A percentile compares a stretch with the other conserved stretches of the same genome.
Evolutionary conservation across 2,888 invertebrate genomes (phyloP).

Genomic region (Pelosia muscerda): DNA sequence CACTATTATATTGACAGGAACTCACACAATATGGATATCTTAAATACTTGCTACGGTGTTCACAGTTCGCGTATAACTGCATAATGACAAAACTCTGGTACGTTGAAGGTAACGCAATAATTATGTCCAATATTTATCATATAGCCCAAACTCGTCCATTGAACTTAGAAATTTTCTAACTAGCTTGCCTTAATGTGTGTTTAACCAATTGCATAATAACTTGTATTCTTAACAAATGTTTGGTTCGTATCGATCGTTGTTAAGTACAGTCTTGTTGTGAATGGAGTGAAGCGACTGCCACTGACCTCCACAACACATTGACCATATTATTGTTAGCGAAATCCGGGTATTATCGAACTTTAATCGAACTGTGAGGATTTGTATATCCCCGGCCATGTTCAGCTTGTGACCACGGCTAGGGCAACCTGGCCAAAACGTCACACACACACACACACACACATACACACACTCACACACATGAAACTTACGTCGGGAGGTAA

Average conservation of each 20-base stretch:
- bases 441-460: too few species aligned
- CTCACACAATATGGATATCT: neutral
- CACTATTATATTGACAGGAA: neutral
- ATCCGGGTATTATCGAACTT: too few species aligned
- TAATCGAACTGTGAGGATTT: too few species aligned
- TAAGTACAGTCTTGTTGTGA: neutral
- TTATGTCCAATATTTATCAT: neutral
- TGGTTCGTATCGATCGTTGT: neutral
- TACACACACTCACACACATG: too few species aligned
- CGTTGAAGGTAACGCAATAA: neutral
- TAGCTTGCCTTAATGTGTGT: neutral
- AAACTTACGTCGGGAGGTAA: too few species aligned
- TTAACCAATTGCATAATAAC: neutral
- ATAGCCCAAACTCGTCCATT: neutral
- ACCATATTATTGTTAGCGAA: too few species aligned
- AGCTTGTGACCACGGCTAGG: too few species aligned
- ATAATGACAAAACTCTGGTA: neutral
- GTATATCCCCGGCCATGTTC: too few species aligned
- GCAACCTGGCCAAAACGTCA: too few species aligned
- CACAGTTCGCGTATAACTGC: neutral
- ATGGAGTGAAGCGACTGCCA: too few species aligned
- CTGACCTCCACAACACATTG: too few species aligned
- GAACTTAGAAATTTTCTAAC: conserved; percentile 3
- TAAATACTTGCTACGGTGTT: neutral
- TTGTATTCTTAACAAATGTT: neutral